Base-by-base conservation (phyloP, 2,888 invertebrate species). In the Pristionchus japonicus region DNA sequence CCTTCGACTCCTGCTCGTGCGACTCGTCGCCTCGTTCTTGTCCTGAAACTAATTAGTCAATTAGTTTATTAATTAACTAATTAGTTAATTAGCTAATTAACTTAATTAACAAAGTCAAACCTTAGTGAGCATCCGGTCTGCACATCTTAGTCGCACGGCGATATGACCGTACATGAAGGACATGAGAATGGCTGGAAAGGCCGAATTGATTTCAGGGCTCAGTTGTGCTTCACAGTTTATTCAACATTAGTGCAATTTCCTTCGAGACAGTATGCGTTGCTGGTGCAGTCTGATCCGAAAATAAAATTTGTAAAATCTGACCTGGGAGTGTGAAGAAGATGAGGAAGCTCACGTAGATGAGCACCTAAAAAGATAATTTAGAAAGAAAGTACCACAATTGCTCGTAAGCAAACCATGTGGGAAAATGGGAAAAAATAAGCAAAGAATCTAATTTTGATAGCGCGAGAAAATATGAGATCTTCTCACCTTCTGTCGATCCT, bases 161-260 rank as follows among this genome's bases (percentile, higher is more conserved):
- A 94, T 94, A 88, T 94, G 94, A 9, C 89, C 89, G 85, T 94
- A 94, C 88, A 94, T 92, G 4, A 92, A 89, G 13, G 92, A 90
- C 85, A 94, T 94, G 27, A 94, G 84, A 40, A 93, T 67, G 9
- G 92, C 91, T 83, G 89, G 88, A 89, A 90, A 20, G 70, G 23
- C 57, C n/a, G 23, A 57, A 6, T 57, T 20, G 1, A 57, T 57
- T 23, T 4, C n/a, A 3, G 57, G 17, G 17, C 40, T 64, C 31
- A 20, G 64, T 31, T 64, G 17, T 31, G 64, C 31, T 64, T 64
- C 64, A 64, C n/a, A 0, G 9, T 57, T 3, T 1, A 1, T n/a
- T 57, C 52, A 57, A 23, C 6, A 9, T 0, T 1, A n/a, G 57
- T n/a, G n/a, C 23, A 57, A 20, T 57, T 57, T 3, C 3, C 57